These are phyloP conservation scores for Nerophis lumbriciformis DNA, from an alignment of 2,113 vertebrate genomes.

Conservation along the genomic window DNA sequence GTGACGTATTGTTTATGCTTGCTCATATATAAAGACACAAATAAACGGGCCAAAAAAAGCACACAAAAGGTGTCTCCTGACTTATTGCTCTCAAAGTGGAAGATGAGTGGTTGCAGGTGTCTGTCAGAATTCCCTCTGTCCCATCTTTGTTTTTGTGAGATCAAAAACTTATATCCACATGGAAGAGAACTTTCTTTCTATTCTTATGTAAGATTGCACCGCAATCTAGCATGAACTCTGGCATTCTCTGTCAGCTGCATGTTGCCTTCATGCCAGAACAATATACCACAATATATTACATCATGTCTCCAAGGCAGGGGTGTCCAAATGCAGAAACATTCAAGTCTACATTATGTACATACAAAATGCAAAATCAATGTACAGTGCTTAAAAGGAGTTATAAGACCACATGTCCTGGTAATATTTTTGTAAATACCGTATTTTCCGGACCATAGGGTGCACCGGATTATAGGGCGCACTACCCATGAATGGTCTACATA, in stretches of 20 bases:
- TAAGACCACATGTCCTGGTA: too few relatives aligned
- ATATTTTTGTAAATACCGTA: too few relatives aligned
- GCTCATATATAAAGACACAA: constrained; percentile 83
- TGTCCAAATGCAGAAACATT: background rate
- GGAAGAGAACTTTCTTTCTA: constrained; percentile 70
- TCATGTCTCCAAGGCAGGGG: constrained; percentile 21
- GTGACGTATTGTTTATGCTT: constrained; percentile 93
- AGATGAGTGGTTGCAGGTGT: constrained; percentile 57
- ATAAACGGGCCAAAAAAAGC: constrained; percentile 84
- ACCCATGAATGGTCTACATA: too few relatives aligned
- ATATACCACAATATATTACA: constrained; percentile 58
- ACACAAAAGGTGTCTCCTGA: constrained; percentile 70
- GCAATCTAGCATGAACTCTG: constrained; percentile 58
- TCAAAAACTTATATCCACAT: constrained; percentile 62
- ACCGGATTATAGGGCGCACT: too few relatives aligned
- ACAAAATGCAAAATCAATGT: too few relatives aligned
- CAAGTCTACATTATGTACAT: too few relatives aligned
- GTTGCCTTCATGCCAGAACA: constrained; percentile 38
- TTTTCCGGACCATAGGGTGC: too few relatives aligned
- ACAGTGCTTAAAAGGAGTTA: too few relatives aligned
- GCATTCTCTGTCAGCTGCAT: constrained; percentile 51
- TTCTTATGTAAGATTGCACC: constrained; percentile 42
- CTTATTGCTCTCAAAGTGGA: constrained; percentile 56
- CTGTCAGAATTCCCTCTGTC: constrained; percentile 44
- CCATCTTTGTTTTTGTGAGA: constrained; percentile 49